A percentile compares a stretch with the other conserved stretches of the same genome.
Evolutionary conservation across 1,140 invertebrate species (phyloP).

Genomic region (Potamilus streckersoni): DNA sequence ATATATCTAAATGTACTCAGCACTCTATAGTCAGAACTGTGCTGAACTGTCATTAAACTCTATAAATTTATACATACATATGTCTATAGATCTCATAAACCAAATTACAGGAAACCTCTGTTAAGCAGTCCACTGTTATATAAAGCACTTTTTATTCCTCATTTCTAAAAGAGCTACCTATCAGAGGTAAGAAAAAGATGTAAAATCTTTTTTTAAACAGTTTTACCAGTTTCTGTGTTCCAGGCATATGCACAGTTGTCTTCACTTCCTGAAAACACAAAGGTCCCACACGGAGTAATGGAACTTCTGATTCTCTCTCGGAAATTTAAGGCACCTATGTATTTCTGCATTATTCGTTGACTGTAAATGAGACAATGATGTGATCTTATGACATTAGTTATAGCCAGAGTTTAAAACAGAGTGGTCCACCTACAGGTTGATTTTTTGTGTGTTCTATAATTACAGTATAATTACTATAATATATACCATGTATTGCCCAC

Average conservation of each 20-base stretch:
- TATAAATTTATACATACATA: no score
- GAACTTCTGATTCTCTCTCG: conserved; percentile 67
- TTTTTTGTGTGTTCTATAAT: no score
- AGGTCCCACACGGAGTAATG: conserved; percentile 75
- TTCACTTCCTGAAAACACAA: conserved; percentile 82
- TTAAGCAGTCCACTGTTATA: not conserved
- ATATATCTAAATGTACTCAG: not conserved
- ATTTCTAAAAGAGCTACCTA: not conserved
- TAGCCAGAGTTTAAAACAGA: no score
- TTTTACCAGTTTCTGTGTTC: conserved; percentile 77
- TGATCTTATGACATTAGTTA: no score
- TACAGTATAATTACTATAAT: no score
- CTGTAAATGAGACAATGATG: conserved; percentile 38
- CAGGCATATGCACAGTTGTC: conserved; percentile 85
- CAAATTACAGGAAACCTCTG: not conserved
- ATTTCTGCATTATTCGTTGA: conserved; percentile 64
- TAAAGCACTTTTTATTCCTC: not conserved
- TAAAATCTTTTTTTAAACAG: no score
- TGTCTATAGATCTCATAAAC: not conserved
- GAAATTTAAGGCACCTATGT: conserved; percentile 65
- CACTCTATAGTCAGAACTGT: not conserved
- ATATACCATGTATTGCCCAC: no score
- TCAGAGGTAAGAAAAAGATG: not conserved
- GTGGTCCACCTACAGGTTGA: no score
- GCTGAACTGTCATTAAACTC: no score